Evolutionary conservation across 2,888 invertebrate genomes (phyloP).

Genomic region (Euphydryas editha): DNA sequence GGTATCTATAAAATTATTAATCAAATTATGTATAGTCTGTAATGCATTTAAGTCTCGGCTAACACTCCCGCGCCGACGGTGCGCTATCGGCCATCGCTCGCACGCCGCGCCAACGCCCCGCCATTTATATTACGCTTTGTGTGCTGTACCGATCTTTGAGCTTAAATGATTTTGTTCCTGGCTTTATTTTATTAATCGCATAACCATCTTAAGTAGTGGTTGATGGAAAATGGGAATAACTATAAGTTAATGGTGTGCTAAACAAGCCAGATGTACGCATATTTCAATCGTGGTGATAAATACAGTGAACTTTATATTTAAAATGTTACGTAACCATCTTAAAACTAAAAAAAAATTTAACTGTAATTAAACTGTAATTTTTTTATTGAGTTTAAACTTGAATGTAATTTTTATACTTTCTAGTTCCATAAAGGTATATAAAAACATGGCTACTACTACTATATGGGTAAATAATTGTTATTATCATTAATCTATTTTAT

Average conservation of each 20-base stretch:
- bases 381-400: no score
- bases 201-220: conserved; percentile 22
- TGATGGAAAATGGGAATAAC: conserved; percentile 7
- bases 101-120: conserved; percentile 45
- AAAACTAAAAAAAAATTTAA: no score
- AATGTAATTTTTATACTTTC: no score
- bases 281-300: not conserved
- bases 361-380: no score
- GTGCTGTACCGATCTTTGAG: conserved; percentile 38
- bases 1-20: conserved; percentile 34
- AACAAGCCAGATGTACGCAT: not conserved
- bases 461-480: no score
- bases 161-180: conserved; percentile 48
- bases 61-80: conserved; percentile 36
- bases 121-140: conserved; percentile 47
- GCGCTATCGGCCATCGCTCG: conserved; percentile 45
- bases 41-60: conserved; percentile 35
- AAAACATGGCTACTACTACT: no score
- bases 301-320: not conserved
- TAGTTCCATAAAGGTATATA: no score
- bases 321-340: not conserved
- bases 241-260: conserved; percentile 2
- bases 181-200: conserved; percentile 33
- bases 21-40: conserved; percentile 28
- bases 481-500: no score